These are phyloP conservation scores for Sebastes cheni DNA, from an alignment of 2,797 vertebrate genomes.

Conservation along the genomic window DNA sequence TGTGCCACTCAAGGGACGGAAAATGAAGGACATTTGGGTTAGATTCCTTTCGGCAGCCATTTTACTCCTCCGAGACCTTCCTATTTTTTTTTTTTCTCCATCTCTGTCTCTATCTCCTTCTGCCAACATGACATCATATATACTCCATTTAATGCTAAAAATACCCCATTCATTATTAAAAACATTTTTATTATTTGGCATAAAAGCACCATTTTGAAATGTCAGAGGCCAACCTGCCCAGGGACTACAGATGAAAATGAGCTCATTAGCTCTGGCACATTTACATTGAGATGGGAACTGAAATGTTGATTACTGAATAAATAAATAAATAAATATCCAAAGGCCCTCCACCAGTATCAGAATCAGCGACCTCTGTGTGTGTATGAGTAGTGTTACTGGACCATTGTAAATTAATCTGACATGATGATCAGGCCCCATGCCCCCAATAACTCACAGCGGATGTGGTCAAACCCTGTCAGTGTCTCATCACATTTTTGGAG, in stretches of 20 bases:
- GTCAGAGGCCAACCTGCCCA: not conserved
- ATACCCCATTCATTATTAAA: not conserved
- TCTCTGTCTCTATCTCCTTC: not conserved
- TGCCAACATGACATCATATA: not conserved
- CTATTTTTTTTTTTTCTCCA: constrained; percentile 6
- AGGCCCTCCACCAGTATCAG: not conserved
- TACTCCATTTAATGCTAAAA: not conserved
- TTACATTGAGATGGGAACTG: not conserved
- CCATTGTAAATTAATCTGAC: constrained; percentile 4
- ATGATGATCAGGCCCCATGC: not conserved
- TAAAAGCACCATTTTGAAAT: not conserved
- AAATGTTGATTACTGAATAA: not conserved
- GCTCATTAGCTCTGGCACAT: not conserved
- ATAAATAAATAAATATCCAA: not conserved
- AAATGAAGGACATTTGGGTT: constrained; percentile 65
- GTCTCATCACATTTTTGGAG: not conserved
- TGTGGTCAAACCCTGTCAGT: not conserved
- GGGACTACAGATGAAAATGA: not conserved
- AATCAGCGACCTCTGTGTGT: not conserved
- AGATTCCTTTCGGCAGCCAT: constrained; percentile 59
- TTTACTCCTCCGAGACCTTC: constrained; percentile 51
- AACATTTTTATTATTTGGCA: not conserved
- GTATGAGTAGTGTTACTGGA: not conserved
- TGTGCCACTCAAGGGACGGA: constrained; percentile 59
- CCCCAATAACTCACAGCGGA: not conserved